A percentile compares a stretch with the other conserved stretches of the same genome.
These are phyloP conservation scores for Fratercula arctica DNA, from an alignment of 2,797 vertebrate species.

Conservation along the genomic window DNA sequence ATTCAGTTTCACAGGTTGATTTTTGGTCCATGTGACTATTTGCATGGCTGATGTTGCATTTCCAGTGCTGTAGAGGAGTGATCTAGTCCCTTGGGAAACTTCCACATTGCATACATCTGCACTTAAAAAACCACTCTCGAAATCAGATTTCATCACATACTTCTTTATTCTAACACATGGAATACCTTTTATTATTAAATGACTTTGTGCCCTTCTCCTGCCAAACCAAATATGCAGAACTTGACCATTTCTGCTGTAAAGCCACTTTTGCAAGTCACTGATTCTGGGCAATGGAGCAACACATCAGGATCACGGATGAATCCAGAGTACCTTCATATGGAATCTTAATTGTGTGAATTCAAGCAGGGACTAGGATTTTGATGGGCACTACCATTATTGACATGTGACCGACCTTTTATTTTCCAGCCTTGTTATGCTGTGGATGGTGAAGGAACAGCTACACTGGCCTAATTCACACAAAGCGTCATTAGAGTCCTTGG, in stretches of 20 bases:
- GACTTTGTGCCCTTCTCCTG: not conserved
- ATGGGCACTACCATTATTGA: not conserved
- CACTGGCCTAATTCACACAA: not conserved
- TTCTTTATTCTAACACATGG: not conserved
- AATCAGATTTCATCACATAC: not conserved
- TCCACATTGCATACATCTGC: not conserved
- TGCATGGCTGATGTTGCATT: not conserved
- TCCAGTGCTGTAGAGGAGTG: not conserved
- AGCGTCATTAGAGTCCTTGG: not conserved
- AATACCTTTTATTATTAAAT: not conserved
- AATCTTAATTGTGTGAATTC: not conserved
- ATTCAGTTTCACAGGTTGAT: not conserved
- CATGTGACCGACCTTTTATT: not conserved
- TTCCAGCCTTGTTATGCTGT: not conserved
- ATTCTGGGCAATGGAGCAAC: not conserved
- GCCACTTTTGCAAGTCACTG: not conserved
- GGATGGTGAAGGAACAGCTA: not conserved
- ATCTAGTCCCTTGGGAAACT: not conserved
- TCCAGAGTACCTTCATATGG: not conserved
- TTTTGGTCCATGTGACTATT: not conserved
- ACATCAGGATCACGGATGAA: not conserved
- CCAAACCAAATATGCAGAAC: not conserved
- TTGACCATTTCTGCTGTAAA: not conserved
- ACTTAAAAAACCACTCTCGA: not conserved
- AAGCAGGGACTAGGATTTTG: not conserved